Evolutionary conservation across 2,113 vertebrate genomes (phyloP).

Genomic region (Platysternon megacephalum): DNA sequence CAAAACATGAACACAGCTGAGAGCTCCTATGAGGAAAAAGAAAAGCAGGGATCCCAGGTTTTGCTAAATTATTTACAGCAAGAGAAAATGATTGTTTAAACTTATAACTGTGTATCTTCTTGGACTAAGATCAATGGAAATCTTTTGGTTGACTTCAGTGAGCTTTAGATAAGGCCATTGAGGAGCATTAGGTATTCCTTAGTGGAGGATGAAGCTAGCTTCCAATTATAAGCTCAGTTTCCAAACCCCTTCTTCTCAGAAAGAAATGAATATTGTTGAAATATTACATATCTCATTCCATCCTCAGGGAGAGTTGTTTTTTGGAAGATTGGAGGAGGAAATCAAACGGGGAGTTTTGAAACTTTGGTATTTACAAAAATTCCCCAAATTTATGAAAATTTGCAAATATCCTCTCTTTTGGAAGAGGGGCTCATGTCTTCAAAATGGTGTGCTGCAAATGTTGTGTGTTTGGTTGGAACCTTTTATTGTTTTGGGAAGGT

Average conservation of each 20-base stretch:
- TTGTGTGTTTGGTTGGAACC: neutral
- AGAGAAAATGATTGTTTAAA: conserved; percentile 13
- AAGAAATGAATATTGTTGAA: neutral
- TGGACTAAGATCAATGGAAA: neutral
- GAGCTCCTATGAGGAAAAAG: neutral
- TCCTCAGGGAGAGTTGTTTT: neutral
- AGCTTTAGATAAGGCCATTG: neutral
- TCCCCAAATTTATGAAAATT: neutral
- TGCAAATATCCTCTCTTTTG: neutral
- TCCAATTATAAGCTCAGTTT: neutral
- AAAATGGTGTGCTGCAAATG: neutral
- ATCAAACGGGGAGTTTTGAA: neutral
- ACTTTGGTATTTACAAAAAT: neutral
- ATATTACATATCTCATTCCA: neutral
- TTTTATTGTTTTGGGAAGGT: neutral
- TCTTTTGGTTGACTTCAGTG: neutral
- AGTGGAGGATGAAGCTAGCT: neutral
- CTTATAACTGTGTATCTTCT: conserved; percentile 23
- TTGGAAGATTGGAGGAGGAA: neutral
- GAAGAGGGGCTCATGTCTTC: neutral
- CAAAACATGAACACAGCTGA: neutral
- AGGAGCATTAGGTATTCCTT: neutral
- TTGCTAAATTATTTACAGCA: conserved; percentile 1
- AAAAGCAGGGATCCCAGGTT: neutral
- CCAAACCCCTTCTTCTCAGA: neutral